Conservation (phyloP, 2,113 vertebrate genomes). For the Plecturocebus donacophilus region DNA sequence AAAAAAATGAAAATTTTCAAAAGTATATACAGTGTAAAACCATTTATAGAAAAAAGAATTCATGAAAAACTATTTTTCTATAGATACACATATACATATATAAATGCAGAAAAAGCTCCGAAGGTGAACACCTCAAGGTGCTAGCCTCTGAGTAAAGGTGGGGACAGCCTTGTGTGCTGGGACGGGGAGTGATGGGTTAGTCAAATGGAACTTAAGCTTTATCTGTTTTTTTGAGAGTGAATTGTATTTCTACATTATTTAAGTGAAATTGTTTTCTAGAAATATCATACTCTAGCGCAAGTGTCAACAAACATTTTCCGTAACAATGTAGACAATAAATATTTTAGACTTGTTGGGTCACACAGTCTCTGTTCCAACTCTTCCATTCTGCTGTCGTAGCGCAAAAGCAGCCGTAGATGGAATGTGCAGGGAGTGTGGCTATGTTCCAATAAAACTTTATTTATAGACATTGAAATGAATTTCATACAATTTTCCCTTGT, state of each 20-base stretch:
- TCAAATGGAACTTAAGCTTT: neutral
- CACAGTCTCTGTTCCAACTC: accelerated
- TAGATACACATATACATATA: neutral
- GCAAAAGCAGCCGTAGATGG: no score
- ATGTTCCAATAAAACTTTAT: neutral
- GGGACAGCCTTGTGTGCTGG: no score
- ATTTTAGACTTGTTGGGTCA: neutral
- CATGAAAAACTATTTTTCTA: neutral
- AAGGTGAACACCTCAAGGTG: neutral
- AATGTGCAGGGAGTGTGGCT: neutral
- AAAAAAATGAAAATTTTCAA: neutral
- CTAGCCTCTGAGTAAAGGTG: neutral
- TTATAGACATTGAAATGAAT: neutral
- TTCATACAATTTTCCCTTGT: neutral
- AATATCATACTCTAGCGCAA: neutral
- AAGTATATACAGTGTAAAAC: neutral
- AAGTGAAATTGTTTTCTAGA: neutral
- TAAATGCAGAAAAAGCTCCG: neutral
- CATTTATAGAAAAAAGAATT: neutral
- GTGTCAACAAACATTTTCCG: neutral
- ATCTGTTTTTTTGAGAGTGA: neutral
- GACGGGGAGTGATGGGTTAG: accelerated
- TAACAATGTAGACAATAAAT: neutral
- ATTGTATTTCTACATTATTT: neutral
- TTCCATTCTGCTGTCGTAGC: accelerated